These are phyloP conservation scores for Petrolisthes cinctipes DNA, from an alignment of 2,888 invertebrate species.

Conservation along the genomic window DNA sequence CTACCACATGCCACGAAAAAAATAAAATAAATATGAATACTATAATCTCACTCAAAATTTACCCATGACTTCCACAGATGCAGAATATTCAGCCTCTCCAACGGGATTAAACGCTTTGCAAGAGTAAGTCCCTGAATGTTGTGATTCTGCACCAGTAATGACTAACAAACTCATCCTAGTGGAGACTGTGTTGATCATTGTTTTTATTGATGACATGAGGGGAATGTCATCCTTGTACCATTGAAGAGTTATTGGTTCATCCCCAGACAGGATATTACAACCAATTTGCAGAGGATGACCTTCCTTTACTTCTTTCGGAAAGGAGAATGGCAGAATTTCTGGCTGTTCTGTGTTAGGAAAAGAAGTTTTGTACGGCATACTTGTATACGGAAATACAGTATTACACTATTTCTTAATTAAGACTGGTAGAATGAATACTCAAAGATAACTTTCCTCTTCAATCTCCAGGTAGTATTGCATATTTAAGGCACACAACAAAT, in stretches of 20 bases:
- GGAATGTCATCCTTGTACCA: conserved; percentile 73
- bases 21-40: not conserved
- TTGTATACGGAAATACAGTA: not conserved
- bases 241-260: conserved; percentile 68
- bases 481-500: no score
- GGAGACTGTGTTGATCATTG: conserved; percentile 67
- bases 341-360: conserved; percentile 43
- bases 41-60: conserved; percentile 9
- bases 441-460: no score
- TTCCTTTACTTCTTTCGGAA: conserved; percentile 55
- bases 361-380: not conserved
- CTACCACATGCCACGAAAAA: not conserved
- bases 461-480: no score
- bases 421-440: not conserved
- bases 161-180: conserved; percentile 66
- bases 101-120: conserved; percentile 76
- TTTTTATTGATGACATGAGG: conserved; percentile 66
- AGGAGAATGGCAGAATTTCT: conserved; percentile 58
- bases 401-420: not conserved
- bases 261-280: conserved; percentile 68
- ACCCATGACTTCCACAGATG: conserved; percentile 66
- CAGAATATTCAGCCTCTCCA: conserved; percentile 70
- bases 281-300: conserved; percentile 56
- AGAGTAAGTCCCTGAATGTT: conserved; percentile 75
- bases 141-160: conserved; percentile 65